Evolutionary conservation across 2,113 vertebrate species (phyloP), one percentile per base, ranked within the genome.

Genomic region (Hepsetus odoe): DNA sequence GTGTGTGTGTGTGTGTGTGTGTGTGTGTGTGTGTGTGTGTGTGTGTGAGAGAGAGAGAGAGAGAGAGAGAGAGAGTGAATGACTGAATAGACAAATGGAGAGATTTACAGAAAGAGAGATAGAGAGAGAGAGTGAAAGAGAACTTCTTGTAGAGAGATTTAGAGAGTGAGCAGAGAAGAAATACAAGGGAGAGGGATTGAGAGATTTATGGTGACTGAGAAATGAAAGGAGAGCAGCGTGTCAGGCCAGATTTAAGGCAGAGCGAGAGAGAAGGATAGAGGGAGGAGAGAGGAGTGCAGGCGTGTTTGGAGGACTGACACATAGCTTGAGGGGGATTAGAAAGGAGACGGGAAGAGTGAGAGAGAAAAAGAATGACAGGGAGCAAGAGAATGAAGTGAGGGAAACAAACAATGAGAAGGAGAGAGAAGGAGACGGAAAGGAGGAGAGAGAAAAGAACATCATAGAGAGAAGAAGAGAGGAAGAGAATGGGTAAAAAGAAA

Each of bases 121-220:
- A 38, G 35, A 20, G 46, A 49, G 46, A 49, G 46, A 12, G 16
- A 20, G 46, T 49, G 46, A 49, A 5, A 3, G 46, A 49, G 46
- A 18, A 14, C 68, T 18, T 5, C 28, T 65, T 79, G 10, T 64
- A 79, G 53, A 61, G 59, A 35, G 72, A 30, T 58, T 67, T 51
- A 33, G 53, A 65, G n/a, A 76, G 28, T 22, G 28, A 67, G 59
- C 65, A 8, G 33, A 20, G 81, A 82, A 75, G 69, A 82, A 79
- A 80, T 5, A 26, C 74, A 64, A 66, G 16, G n/a, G 75, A 77
- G 76, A 24, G 38, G 20, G 16, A 24, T 12, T 11, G 53, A 77
- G 74, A 80, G 85, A 88, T 87, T 33, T 24, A 68, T 20, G 32
- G 72, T 76, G 81, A 81, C 80, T 79, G 84, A 87, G 79, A 80